Conservation (phyloP, 2,888 invertebrate genomes). For the Beris morrisii region DNA sequence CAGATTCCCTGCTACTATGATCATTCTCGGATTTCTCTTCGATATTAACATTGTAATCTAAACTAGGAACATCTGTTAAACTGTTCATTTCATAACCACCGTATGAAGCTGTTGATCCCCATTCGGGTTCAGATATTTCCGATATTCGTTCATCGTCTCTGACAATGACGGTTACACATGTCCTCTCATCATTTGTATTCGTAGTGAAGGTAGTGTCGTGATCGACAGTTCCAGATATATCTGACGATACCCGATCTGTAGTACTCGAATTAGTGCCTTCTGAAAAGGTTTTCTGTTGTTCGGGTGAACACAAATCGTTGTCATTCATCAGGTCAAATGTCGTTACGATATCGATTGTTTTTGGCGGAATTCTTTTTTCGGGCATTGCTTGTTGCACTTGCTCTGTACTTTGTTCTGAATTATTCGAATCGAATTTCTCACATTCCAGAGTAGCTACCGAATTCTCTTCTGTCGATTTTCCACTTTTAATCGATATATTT, state of each 20-base stretch:
- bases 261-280: constrained; percentile 40
- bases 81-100: constrained; percentile 39
- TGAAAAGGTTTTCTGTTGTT: constrained; percentile 43
- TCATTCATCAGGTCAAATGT: constrained; percentile 27
- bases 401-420: background rate
- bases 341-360: constrained; percentile 33
- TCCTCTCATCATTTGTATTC: constrained; percentile 41
- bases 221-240: constrained; percentile 40
- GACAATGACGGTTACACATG: constrained; percentile 41
- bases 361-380: constrained; percentile 34
- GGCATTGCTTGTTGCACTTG: background rate
- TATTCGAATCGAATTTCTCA: constrained; percentile 16
- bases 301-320: constrained; percentile 41
- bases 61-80: constrained; percentile 40
- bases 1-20: constrained; percentile 6
- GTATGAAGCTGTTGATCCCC: constrained; percentile 39
- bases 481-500: constrained; percentile 33
- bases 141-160: constrained; percentile 43
- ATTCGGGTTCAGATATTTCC: constrained; percentile 43
- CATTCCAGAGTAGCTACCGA: constrained; percentile 22
- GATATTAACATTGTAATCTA: constrained; percentile 35
- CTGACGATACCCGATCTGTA: constrained; percentile 39
- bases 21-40: constrained; percentile 12
- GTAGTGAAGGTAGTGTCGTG: constrained; percentile 41
- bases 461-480: constrained; percentile 33